Evolutionary conservation across 1,140 invertebrate genomes (phyloP), one percentile per base, ranked within the genome.

Genomic region (Euwallacea fornicatus): DNA sequence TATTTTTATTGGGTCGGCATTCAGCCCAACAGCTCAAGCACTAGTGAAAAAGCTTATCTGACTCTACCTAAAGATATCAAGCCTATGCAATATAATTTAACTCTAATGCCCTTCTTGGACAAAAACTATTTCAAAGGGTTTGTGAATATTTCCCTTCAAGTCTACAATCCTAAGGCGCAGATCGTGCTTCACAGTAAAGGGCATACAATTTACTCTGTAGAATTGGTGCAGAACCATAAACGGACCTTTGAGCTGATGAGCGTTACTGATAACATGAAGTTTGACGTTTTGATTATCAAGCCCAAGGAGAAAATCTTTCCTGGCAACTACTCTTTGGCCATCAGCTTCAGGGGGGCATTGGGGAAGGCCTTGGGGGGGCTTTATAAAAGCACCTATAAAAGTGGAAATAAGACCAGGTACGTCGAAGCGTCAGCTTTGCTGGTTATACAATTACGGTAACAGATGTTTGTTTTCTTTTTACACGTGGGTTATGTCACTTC

Each of bases 41-140:
- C 15, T n/a, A 59, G 41, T 61, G 54, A 63, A 44, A 67, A 15
- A 16, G 66, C 21, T 9, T 65, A 66, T n/a, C 41, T 62, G 74
- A 84, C 91, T 42, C 83, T 98, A 53, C 88, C 93, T 0, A 79
- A 80, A 7, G 83, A 88, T 65, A 84, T 94, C 0, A 81, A 83
- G 10, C 94, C 95, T 0, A 69, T 85, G 0, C 87, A 90, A 74
- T 97, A 97, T 78, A 88, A 91, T 64, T 78, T 97, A 0, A 85
- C 84, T 7, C 81, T 96, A 42, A 83, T 89, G 71, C 94, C 94
- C 0, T 85, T 94, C 79, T 80, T 96, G 43, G 81, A 84, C 21
- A 83, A 82, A 8, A 91, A 89, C 8, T 87, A 83, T 10, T 95
- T 93, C 78, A 78, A 82, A 65, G 94, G 94, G 0, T 83, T 82